Percentiles rank a stretch among this genome's conserved stretches.
Evolutionary conservation across 2,797 vertebrate genomes (phyloP).

Genomic region (Gymnocypris eckloni): DNA sequence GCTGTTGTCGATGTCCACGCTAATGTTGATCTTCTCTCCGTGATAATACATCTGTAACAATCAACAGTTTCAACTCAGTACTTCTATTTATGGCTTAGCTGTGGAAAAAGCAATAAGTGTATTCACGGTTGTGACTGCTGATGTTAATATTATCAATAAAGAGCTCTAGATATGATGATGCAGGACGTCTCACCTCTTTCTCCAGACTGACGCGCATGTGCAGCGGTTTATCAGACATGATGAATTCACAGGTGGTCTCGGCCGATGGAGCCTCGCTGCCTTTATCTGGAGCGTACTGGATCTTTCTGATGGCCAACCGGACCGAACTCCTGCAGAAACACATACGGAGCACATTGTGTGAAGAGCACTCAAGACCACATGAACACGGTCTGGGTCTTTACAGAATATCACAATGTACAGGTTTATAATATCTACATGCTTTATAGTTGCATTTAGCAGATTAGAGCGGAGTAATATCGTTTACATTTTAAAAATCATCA

Average conservation of each 20-base stretch:
- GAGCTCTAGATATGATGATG: neutral
- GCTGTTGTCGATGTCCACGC: constrained; percentile 86
- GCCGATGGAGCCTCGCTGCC: constrained; percentile 75
- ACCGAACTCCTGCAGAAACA: constrained; percentile 81
- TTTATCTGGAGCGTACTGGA: constrained; percentile 83
- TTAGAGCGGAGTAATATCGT: neutral
- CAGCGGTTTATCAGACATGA: constrained; percentile 90
- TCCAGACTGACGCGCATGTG: constrained; percentile 81
- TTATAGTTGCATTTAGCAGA: neutral
- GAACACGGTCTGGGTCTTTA: neutral
- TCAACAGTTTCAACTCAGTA: too few relatives aligned
- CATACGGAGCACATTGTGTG: neutral
- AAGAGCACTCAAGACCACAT: neutral
- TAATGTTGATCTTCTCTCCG: constrained; percentile 85
- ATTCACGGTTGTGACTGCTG: neutral
- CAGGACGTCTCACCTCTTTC: constrained; percentile 83
- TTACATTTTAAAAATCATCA: neutral
- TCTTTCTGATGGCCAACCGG: constrained; percentile 87
- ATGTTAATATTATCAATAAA: too few relatives aligned
- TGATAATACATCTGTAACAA: constrained; percentile 86
- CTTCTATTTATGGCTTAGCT: too few relatives aligned
- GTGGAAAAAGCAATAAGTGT: too few relatives aligned
- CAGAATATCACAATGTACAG: neutral
- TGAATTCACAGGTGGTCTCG: constrained; percentile 89
- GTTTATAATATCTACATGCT: neutral